Evolutionary conservation across 1,140 invertebrate genomes (phyloP).

Genomic region (Polyergus mexicanus): DNA sequence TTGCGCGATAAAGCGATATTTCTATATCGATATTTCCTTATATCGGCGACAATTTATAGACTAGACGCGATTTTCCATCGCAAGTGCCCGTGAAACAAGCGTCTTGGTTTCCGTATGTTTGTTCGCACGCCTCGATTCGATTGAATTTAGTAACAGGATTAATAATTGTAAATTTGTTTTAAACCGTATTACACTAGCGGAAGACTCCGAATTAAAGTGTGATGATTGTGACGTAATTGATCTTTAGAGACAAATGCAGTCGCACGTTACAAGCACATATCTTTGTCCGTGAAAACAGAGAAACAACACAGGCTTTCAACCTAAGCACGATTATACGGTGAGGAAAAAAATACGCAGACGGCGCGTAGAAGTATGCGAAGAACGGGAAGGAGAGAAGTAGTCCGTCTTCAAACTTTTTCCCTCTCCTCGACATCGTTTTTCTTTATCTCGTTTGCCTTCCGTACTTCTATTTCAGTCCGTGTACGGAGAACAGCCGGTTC

Average conservation of each 20-base stretch:
- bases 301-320: slow-evolving; percentile 41
- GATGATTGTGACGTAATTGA: background rate
- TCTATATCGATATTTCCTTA: slow-evolving; percentile 11
- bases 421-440: slow-evolving; percentile 55
- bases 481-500: slow-evolving; percentile 61
- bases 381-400: background rate
- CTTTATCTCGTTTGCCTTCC: slow-evolving; percentile 57
- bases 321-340: background rate
- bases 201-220: background rate
- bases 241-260: slow-evolving; percentile 12
- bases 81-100: background rate
- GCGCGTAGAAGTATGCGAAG: background rate
- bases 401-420: slow-evolving; percentile 54
- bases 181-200: background rate
- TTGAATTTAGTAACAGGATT: slow-evolving; percentile 36
- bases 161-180: slow-evolving; percentile 46
- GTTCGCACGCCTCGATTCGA: background rate
- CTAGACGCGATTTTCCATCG: background rate
- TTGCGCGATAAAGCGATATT: slow-evolving; percentile 17
- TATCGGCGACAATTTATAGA: slow-evolving; percentile 3
- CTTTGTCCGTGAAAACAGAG: slow-evolving; percentile 3
- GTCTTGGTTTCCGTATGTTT: background rate
- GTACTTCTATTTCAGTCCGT: slow-evolving; percentile 54
- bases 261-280: background rate
- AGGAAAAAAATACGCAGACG: slow-evolving; percentile 1